Percentiles rank a stretch among this genome's conserved stretches.
phyloP scores from a whole-genome alignment of 35 echinoderm and acorn worm genomes.

The Ptychodera flava region DNA sequence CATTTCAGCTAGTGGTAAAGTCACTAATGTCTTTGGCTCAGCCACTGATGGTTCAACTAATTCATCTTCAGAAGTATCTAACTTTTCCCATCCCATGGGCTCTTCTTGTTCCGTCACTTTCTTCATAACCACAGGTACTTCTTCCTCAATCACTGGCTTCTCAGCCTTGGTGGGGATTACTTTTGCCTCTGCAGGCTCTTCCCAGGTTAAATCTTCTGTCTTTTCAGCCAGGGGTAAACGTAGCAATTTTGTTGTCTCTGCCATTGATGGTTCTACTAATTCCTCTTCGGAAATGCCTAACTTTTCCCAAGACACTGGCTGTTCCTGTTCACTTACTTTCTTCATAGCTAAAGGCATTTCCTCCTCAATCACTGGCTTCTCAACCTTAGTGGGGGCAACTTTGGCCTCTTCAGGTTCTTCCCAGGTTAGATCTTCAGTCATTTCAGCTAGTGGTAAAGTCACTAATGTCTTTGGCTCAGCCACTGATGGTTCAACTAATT shows the following conservation, averaged over 20 bases:
- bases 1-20: neutral
- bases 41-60: neutral
- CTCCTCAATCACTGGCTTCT: neutral
- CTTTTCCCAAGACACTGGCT: slow-evolving; percentile 5
- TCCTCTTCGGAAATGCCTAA: slow-evolving; percentile 10
- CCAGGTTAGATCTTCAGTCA: neutral
- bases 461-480: neutral
- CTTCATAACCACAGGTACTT: slow-evolving; percentile 21
- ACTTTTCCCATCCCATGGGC: neutral
- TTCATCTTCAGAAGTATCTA: neutral
- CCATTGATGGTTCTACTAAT: neutral
- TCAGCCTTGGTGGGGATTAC: neutral
- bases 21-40: neutral
- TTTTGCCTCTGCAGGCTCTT: slow-evolving; percentile 16
- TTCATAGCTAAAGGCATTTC: neutral
- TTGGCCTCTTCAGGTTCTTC: slow-evolving; percentile 15
- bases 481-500: neutral
- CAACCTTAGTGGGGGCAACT: neutral
- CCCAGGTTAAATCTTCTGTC: slow-evolving; percentile 11
- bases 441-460: neutral
- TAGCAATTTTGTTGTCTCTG: neutral
- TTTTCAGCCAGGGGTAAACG: neutral
- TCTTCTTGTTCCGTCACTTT: neutral
- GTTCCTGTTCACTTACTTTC: neutral
- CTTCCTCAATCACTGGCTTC: slow-evolving; percentile 10